Percentiles rank a stretch among this genome's conserved stretches.
phyloP scores from a whole-genome alignment of 2,797 vertebrate genomes.

The Cirrhinus molitorella region DNA sequence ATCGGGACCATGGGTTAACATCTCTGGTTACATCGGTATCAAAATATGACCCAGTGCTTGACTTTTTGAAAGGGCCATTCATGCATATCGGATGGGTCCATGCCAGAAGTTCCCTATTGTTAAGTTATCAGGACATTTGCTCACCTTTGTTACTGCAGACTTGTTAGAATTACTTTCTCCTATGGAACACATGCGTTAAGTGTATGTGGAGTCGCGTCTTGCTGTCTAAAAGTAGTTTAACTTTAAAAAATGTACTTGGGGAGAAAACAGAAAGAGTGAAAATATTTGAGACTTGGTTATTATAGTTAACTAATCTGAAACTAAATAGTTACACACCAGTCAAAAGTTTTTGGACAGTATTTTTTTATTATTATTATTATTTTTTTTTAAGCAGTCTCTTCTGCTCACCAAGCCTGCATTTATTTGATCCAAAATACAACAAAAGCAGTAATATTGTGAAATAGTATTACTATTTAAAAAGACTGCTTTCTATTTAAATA shows the following conservation, averaged over 20 bases:
- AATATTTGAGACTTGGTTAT: background rate
- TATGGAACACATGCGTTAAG: background rate
- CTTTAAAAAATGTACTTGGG: background rate
- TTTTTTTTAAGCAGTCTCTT: too few relatives aligned
- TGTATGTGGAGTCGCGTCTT: background rate
- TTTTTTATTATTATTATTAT: too few relatives aligned
- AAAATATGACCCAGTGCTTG: conserved; percentile 46
- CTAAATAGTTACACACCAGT: too few relatives aligned
- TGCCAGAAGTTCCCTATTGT: conserved; percentile 39
- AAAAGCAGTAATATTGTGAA: too few relatives aligned
- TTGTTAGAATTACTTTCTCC: background rate
- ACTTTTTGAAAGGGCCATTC: conserved; percentile 35
- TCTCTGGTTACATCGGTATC: conserved; percentile 57
- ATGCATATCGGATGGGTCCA: conserved; percentile 51
- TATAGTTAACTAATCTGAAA: background rate
- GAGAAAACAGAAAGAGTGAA: background rate
- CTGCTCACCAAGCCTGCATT: too few relatives aligned
- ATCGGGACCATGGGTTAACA: background rate
- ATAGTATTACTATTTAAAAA: too few relatives aligned
- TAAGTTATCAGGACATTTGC: conserved; percentile 8
- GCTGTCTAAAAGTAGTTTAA: background rate
- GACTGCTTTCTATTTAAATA: too few relatives aligned
- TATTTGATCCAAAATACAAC: too few relatives aligned
- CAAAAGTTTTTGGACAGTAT: too few relatives aligned
- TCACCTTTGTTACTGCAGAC: background rate